Evolutionary conservation across 2,113 vertebrate species (phyloP).

Genomic region (Lutjanus erythropterus): DNA sequence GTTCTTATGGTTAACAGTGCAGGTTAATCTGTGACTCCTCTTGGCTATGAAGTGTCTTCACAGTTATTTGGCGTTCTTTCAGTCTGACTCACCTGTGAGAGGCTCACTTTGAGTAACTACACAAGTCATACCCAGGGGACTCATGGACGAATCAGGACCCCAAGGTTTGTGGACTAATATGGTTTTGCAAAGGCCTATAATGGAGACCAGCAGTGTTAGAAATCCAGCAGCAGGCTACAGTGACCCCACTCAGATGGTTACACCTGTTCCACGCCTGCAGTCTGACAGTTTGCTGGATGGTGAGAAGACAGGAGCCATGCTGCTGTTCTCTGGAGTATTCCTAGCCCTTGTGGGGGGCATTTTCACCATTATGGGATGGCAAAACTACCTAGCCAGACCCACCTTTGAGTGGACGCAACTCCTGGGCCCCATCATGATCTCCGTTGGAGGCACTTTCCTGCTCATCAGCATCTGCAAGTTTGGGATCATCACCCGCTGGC

Average conservation of each 20-base stretch:
- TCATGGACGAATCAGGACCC: background rate
- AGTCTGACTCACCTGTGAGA: slow-evolving; percentile 12
- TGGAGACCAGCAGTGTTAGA: slow-evolving; percentile 20
- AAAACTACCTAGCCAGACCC: slow-evolving; percentile 74
- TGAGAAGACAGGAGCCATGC: slow-evolving; percentile 85
- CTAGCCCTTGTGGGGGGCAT: slow-evolving; percentile 87
- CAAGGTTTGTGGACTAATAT: slow-evolving; percentile 15
- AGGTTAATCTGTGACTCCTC: slow-evolving; percentile 61
- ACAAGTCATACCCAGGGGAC: background rate
- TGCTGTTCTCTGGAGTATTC: slow-evolving; percentile 89
- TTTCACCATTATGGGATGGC: slow-evolving; percentile 89
- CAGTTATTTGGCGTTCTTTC: slow-evolving; percentile 27
- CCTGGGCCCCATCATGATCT: slow-evolving; percentile 89
- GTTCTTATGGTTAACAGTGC: background rate
- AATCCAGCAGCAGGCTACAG: background rate
- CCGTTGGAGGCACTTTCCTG: slow-evolving; percentile 86
- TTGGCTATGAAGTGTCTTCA: background rate
- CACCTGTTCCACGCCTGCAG: slow-evolving; percentile 73
- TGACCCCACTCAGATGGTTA: slow-evolving; percentile 80
- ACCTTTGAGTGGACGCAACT: slow-evolving; percentile 88
- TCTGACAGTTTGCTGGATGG: slow-evolving; percentile 71
- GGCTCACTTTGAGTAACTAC: background rate
- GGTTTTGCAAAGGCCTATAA: background rate
- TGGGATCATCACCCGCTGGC: slow-evolving; percentile 83
- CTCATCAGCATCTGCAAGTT: slow-evolving; percentile 89